These are phyloP conservation scores for Xestia xanthographa DNA, from an alignment of 2,888 invertebrate species.

Conservation along the genomic window DNA sequence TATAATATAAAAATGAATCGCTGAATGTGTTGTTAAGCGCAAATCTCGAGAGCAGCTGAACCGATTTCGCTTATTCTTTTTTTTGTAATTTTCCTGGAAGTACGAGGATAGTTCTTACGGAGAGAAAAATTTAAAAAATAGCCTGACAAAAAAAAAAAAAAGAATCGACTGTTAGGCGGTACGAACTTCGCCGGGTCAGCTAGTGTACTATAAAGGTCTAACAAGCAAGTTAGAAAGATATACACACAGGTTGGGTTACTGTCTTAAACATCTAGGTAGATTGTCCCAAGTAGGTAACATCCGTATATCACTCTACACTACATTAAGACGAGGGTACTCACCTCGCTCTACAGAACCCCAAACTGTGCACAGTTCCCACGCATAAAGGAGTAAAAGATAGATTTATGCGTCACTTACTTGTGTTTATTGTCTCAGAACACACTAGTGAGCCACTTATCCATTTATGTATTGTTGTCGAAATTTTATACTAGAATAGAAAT, in stretches of 20 bases:
- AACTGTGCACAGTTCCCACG: constrained; percentile 58
- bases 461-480: not conserved
- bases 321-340: constrained; percentile 35
- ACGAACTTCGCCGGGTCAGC: too few species aligned
- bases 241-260: not conserved
- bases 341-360: constrained; percentile 45
- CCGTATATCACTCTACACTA: constrained; percentile 32
- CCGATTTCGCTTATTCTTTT: too few species aligned
- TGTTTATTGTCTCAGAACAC: constrained; percentile 60
- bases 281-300: not conserved
- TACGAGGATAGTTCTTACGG: too few species aligned
- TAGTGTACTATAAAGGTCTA: not conserved
- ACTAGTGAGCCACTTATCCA: constrained; percentile 40
- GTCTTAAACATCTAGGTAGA: not conserved
- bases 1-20: too few species aligned
- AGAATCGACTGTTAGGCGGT: too few species aligned
- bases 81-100: too few species aligned
- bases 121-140: too few species aligned
- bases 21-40: too few species aligned
- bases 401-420: constrained; percentile 62
- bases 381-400: constrained; percentile 61
- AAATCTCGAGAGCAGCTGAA: too few species aligned
- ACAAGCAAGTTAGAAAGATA: not conserved
- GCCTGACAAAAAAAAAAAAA: too few species aligned
- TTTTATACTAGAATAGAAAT: constrained; percentile 12